Percentiles rank a stretch among this genome's conserved stretches.
These are phyloP conservation scores for Coptodon rendalli DNA, from an alignment of 2,113 vertebrate species.

Conservation along the genomic window DNA sequence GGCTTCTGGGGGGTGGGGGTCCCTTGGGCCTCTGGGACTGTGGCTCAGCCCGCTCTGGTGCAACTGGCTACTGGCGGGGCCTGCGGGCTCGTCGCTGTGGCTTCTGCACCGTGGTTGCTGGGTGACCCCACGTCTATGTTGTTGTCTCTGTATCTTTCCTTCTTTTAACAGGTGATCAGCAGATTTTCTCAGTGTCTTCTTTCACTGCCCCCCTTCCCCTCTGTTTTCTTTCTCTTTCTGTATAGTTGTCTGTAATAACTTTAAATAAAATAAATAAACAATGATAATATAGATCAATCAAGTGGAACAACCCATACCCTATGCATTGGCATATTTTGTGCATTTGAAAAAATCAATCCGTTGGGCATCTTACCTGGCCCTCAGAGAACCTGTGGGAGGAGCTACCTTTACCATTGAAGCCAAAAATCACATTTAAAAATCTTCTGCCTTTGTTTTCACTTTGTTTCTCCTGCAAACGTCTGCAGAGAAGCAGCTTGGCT, in stretches of 20 bases:
- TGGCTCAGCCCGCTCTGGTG: neutral
- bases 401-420: neutral
- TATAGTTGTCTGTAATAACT: neutral
- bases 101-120: neutral
- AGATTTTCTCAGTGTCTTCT: neutral
- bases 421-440: neutral
- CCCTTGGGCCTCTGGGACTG: neutral
- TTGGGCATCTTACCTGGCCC: neutral
- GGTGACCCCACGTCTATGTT: neutral
- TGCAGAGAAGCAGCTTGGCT: neutral
- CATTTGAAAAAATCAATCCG: neutral
- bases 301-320: neutral
- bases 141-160: neutral
- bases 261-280: rapidly evolving
- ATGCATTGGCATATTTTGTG: rapidly evolving
- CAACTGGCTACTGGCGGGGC: rapidly evolving
- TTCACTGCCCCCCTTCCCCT: rapidly evolving
- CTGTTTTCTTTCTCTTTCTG: neutral
- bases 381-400: neutral
- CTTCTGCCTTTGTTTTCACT: neutral
- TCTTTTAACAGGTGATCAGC: neutral
- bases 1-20: rapidly evolving
- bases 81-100: neutral
- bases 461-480: rapidly evolving
- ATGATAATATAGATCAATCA: neutral